phyloP scores from a whole-genome alignment of 1,140 invertebrate genomes.

The Tyrophagus putrescentiae region DNA sequence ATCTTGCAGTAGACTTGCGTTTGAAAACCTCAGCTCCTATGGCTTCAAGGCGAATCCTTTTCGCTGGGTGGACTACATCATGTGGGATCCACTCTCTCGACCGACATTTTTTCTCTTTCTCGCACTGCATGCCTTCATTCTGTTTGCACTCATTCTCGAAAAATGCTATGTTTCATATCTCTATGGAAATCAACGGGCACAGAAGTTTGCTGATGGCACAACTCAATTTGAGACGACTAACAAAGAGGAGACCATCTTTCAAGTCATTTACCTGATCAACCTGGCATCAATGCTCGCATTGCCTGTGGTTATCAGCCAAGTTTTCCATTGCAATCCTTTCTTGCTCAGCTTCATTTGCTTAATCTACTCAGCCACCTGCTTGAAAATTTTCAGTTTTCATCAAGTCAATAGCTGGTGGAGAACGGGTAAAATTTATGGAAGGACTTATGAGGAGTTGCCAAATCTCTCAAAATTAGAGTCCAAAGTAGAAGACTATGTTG shows the following conservation, averaged over 20 bases:
- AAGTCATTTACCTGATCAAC: not conserved
- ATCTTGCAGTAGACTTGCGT: not conserved
- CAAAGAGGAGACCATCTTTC: not conserved
- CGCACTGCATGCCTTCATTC: not conserved
- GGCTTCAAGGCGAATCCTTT: not conserved
- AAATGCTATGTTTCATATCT: not conserved
- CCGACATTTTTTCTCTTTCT: not conserved
- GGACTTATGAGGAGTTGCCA: not conserved
- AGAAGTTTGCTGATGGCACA: not conserved
- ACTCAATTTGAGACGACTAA: not conserved
- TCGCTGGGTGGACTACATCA: not conserved
- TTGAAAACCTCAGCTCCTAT: slow-evolving; percentile 1
- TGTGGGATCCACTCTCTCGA: not conserved
- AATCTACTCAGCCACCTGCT: not conserved
- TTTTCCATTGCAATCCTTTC: not conserved
- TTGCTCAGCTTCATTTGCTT: not conserved
- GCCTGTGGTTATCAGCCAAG: not conserved
- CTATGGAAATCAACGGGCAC: not conserved
- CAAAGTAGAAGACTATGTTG: not conserved
- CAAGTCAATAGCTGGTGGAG: slow-evolving; percentile 9
- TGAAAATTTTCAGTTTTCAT: slow-evolving; percentile 7
- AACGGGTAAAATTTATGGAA: not conserved
- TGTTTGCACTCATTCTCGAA: not conserved
- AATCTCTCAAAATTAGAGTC: not conserved
- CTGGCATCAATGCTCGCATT: not conserved